These are phyloP conservation scores for Metridium senile DNA, from an alignment of 92 coral and sea anemone genomes.

Conservation along the genomic window DNA sequence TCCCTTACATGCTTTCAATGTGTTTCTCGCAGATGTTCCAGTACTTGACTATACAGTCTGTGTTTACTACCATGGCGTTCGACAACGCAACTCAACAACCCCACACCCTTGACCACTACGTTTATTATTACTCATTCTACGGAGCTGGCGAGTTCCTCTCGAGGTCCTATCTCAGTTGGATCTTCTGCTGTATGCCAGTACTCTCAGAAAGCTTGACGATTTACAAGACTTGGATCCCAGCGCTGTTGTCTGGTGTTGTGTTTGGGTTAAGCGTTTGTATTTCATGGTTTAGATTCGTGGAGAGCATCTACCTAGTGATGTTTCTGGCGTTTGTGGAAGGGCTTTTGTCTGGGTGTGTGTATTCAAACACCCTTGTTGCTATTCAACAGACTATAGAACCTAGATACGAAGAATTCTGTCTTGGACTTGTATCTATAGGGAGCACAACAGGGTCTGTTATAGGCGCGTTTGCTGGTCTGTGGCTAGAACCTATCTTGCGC, in stretches of 20 bases:
- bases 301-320: constrained; percentile 51
- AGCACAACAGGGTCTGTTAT: constrained; percentile 65
- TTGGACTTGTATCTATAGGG: constrained; percentile 73
- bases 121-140: constrained; percentile 66
- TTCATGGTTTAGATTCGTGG: constrained; percentile 70
- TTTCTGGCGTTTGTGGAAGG: constrained; percentile 66
- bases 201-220: constrained; percentile 58
- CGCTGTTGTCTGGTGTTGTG: constrained; percentile 45
- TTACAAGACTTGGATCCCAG: constrained; percentile 68
- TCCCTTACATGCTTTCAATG: constrained; percentile 66
- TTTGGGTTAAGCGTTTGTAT: constrained; percentile 63
- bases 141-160: constrained; percentile 74
- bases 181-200: constrained; percentile 58
- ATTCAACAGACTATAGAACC: constrained; percentile 70
- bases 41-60: constrained; percentile 71
- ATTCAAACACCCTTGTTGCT: constrained; percentile 68
- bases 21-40: constrained; percentile 63
- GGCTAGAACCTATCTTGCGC: constrained; percentile 74
- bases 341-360: constrained; percentile 67
- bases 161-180: constrained; percentile 62
- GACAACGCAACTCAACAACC: constrained; percentile 62
- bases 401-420: constrained; percentile 72
- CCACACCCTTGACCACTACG: constrained; percentile 59
- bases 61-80: constrained; percentile 78
- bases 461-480: constrained; percentile 67